Evolutionary conservation across 2,797 vertebrate species (phyloP), one percentile per base, ranked within the genome.

Genomic region (Luscinia megarhynchos): DNA sequence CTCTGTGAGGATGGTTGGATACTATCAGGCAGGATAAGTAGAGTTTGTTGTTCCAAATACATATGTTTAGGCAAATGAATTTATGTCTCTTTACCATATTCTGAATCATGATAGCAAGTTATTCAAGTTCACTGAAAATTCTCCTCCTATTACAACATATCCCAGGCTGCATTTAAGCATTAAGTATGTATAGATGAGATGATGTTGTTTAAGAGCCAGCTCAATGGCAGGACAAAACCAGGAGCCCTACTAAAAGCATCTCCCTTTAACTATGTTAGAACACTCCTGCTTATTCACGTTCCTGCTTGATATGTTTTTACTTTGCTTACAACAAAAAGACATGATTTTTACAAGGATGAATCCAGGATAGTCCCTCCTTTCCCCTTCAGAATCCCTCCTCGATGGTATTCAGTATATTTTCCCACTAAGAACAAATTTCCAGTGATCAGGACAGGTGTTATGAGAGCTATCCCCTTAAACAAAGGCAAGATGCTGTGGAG

Each of bases 341-440:
- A 36, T 1, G 10, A 18, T 4, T 72, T 78, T 51, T 43, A 32
- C 6, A 40, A 54, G 13, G 8, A 82, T 12, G 2, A 15, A 36
- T 77, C 2, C 3, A 26, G 9, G 2, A 5, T 30, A 29, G 10
- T 40, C 43, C 20, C 41, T 67, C 9, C 8, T 87, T 79, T 43
- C 20, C 7, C 12, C 4, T 78, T 20, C 9, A 78, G 34, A 81
- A 45, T 38, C 30, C 48, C 11, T 41, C 12, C 8, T 59, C 0
- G 0, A 4, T 58, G 21, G 2, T n/a, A 8, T 30, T 70, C 12
- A 38, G n/a, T 48, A 40, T 2, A 26, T 19, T 87, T 67, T n/a
- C 68, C 12, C 23, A 57, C 9, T 24, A 15, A 63, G 15, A 75
- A 46, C 2, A 63, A 32, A 4, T 22, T 82, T 79, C 36, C 40